Evolutionary conservation across 2,797 vertebrate species (phyloP), one percentile per base, ranked within the genome.

Genomic region (Ciconia nigra): DNA sequence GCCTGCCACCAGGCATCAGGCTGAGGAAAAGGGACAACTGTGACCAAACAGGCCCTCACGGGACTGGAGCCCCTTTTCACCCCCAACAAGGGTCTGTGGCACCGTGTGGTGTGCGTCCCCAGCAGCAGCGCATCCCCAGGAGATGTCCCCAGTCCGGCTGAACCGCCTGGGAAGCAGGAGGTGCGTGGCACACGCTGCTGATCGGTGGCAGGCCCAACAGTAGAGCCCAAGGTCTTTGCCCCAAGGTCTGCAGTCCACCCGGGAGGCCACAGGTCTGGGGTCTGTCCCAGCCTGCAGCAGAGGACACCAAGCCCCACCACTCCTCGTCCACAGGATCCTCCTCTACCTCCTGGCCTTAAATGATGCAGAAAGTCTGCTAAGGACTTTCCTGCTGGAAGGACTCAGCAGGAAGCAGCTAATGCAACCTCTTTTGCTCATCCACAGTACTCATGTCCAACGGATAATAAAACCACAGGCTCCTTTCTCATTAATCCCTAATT

Each of bases 401-500:
- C 74, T 70, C 93, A 82, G 95, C 59, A 49, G 84, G 89, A 88
- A 87, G 69, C 74, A 83, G 79, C 71, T 96, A 92, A 94, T 95
- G 84, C 76, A 93, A 86, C 76, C 78, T 94, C 78, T 93, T 67
- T 67, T 58, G 37, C 54, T 94, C 91, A 83, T 96, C 71, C 61
- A 67, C 0, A 0, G 63, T 59, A 80, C 76, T 94, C 55, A 25
- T 26, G 80, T 89, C 95, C 91, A 88, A 86, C 0, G 3, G 84
- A 39, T 81, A 92, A 95, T 81, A 96, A 96, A 96, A 85, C 94
- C 82, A 85, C 92, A 95, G 95, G 84, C 46, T 95, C 35, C 84
- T 79, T 92, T 89, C 87, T 88, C 92, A 88, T 96, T 91, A 96
- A 78, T 90, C 33, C 49, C 87, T 95, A 93, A 95, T 96, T 94